Percentiles rank a stretch among this genome's conserved stretches.
These are phyloP conservation scores for Crossocerus cetratus DNA, from an alignment of 2,888 invertebrate genomes.

Conservation along the genomic window DNA sequence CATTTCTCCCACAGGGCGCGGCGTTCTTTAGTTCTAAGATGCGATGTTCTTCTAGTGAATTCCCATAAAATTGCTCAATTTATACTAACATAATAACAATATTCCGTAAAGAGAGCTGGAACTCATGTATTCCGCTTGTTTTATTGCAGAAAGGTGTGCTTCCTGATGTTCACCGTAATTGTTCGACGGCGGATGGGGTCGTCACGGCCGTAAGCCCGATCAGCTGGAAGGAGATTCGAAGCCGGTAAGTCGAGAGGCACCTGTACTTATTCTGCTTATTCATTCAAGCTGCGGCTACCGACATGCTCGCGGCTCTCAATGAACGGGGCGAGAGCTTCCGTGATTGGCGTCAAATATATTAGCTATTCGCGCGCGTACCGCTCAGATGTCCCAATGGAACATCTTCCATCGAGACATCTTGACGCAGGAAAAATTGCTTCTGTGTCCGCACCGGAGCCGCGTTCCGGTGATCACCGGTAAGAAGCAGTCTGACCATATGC, in stretches of 20 bases:
- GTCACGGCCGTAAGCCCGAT: constrained; percentile 73
- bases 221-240: constrained; percentile 72
- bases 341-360: not conserved
- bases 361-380: not conserved
- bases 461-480: constrained; percentile 13
- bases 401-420: no score
- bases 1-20: no score
- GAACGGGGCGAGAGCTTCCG: constrained; percentile 1
- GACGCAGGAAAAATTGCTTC: constrained; percentile 3
- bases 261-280: constrained; percentile 53
- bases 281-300: constrained; percentile 34
- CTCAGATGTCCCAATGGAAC: no score
- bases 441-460: not conserved
- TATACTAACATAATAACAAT: not conserved
- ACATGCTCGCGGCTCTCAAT: constrained; percentile 17
- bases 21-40: no score
- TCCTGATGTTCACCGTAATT: constrained; percentile 72
- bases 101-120: not conserved
- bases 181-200: constrained; percentile 72
- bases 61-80: no score
- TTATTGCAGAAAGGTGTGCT: constrained; percentile 65
- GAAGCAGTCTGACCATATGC: constrained; percentile 3
- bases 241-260: constrained; percentile 68
- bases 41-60: no score
- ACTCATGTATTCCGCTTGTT: constrained; percentile 36